phyloP scores from a whole-genome alignment of 2,113 vertebrate species.

The Micromys minutus region DNA sequence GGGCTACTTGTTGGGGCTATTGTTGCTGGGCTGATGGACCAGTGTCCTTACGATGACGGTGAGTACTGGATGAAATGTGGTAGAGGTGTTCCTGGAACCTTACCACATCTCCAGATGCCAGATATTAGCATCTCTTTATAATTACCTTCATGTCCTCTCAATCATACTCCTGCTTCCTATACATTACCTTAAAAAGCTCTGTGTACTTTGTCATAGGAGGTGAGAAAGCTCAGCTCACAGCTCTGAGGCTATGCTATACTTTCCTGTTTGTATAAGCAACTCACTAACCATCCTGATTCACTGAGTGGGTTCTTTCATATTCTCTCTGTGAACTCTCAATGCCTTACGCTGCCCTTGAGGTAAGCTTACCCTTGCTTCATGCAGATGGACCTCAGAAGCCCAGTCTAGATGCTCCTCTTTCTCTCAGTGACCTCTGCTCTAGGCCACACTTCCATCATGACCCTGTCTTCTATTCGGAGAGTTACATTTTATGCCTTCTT shows the following conservation, averaged over 20 bases:
- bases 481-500: rapidly evolving
- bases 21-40: neutral
- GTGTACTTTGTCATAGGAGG: neutral
- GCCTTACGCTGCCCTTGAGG: neutral
- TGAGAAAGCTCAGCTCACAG: neutral
- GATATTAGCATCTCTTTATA: neutral
- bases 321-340: no score
- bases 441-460: rapidly evolving
- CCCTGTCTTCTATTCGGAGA: neutral
- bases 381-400: neutral
- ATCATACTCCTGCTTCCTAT: neutral
- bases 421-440: rapidly evolving
- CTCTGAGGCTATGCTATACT: neutral
- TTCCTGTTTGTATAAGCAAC: neutral
- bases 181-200: neutral
- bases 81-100: neutral
- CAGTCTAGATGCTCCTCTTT: neutral
- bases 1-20: no score
- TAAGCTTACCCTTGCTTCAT: no score
- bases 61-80: no score
- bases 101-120: neutral
- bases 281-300: neutral
- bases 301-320: neutral
- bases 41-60: neutral
- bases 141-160: neutral